Conservation (phyloP, 2,888 invertebrate genomes). For the Volucella inflata region DNA sequence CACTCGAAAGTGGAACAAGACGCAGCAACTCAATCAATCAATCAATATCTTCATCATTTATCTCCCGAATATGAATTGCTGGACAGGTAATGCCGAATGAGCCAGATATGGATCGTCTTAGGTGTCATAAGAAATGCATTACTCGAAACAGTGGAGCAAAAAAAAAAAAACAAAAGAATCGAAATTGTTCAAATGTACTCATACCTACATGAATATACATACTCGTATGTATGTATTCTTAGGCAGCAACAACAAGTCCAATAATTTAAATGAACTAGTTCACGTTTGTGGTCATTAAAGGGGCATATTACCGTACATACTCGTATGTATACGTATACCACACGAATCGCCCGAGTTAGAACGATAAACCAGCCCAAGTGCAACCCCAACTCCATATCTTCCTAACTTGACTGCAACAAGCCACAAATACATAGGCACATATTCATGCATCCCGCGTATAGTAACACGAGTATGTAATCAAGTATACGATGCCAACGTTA, state of each 20-base stretch:
- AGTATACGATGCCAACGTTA: slow-evolving; percentile 49
- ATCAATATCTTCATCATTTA: slow-evolving; percentile 73
- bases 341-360: slow-evolving; percentile 62
- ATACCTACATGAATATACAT: no score
- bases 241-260: slow-evolving; percentile 28
- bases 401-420: slow-evolving; percentile 54
- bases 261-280: slow-evolving; percentile 70
- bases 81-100: slow-evolving; percentile 37
- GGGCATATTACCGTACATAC: slow-evolving; percentile 24
- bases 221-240: slow-evolving; percentile 7
- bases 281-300: slow-evolving; percentile 58
- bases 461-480: slow-evolving; percentile 22
- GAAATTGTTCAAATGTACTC: slow-evolving; percentile 34
- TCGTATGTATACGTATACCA: slow-evolving; percentile 33
- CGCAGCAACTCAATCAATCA: slow-evolving; percentile 71
- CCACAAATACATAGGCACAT: slow-evolving; percentile 38
- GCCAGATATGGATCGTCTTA: slow-evolving; percentile 36
- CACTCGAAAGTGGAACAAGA: slow-evolving; percentile 51
- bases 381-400: slow-evolving; percentile 52
- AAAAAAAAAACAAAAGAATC: slow-evolving; percentile 54
- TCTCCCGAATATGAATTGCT: slow-evolving; percentile 42
- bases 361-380: slow-evolving; percentile 53
- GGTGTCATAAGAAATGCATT: slow-evolving; percentile 48
- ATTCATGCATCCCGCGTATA: slow-evolving; percentile 19
- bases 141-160: slow-evolving; percentile 3